These are phyloP conservation scores for Atlantisia rogersi DNA, from an alignment of 2,113 vertebrate genomes.

Conservation along the genomic window DNA sequence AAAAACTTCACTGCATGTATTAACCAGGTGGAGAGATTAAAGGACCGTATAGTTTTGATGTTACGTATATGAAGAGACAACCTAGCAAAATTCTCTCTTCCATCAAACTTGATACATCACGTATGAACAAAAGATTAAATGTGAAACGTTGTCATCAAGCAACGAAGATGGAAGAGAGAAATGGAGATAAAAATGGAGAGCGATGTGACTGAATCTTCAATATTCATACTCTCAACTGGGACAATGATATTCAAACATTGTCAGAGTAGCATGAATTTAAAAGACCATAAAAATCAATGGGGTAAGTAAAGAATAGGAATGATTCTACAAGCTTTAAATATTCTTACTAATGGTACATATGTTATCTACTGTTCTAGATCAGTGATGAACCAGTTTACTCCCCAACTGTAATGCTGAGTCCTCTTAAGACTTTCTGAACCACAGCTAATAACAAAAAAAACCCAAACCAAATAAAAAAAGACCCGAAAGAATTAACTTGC, in stretches of 20 bases:
- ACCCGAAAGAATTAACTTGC: not conserved
- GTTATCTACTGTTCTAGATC: not conserved
- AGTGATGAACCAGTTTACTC: not conserved
- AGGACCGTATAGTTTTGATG: not conserved
- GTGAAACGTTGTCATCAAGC: not conserved
- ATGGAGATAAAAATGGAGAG: not conserved
- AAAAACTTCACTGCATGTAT: not conserved
- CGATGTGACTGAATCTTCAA: not conserved
- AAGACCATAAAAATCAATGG: not conserved
- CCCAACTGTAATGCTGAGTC: not conserved
- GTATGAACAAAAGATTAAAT: not conserved
- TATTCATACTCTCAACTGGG: not conserved
- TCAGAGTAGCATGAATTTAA: not conserved
- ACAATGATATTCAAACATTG: not conserved
- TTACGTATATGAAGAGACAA: not conserved
- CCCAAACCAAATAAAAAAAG: not conserved
- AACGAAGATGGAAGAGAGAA: not conserved
- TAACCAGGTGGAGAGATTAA: not conserved
- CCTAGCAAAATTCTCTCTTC: not conserved
- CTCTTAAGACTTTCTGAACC: not conserved
- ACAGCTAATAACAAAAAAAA: not conserved
- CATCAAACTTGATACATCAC: not conserved
- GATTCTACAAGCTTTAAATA: not conserved
- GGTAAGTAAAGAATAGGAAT: not conserved
- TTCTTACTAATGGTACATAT: not conserved